A percentile compares a stretch with the other conserved stretches of the same genome.
phyloP scores from a whole-genome alignment of 2,113 vertebrate species.

The Peucedramus taeniatus region DNA sequence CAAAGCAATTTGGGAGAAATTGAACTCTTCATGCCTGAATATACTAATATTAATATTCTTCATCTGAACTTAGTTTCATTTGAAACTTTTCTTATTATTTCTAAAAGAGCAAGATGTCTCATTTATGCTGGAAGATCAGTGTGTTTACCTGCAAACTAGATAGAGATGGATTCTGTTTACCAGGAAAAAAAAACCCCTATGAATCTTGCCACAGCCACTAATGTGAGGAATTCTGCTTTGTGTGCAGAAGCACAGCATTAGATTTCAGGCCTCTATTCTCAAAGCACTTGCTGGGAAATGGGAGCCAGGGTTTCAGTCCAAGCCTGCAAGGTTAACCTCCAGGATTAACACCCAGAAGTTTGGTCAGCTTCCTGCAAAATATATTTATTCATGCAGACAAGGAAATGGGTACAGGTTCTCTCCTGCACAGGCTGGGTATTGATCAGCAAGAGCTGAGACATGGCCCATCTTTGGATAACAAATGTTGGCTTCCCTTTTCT shows the following conservation, averaged over 20 bases:
- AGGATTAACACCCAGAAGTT: neutral
- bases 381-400: accelerated
- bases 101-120: constrained; percentile 12
- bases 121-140: constrained; percentile 23
- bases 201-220: neutral
- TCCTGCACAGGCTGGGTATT: neutral
- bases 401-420: neutral
- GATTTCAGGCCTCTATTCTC: constrained; percentile 14
- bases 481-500: neutral
- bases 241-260: constrained; percentile 3
- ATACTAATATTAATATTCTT: constrained; percentile 23
- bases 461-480: neutral
- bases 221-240: constrained; percentile 15
- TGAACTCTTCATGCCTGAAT: constrained; percentile 26
- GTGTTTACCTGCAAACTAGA: constrained; percentile 30
- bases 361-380: neutral
- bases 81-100: constrained; percentile 18
- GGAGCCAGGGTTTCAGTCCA: neutral
- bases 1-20: neutral
- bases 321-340: neutral
- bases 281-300: neutral
- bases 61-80: constrained; percentile 19
- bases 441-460: neutral
- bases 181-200: neutral
- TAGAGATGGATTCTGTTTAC: constrained; percentile 29